phyloP scores from a whole-genome alignment of 2,113 vertebrate species.

The Manacus vitellinus region DNA sequence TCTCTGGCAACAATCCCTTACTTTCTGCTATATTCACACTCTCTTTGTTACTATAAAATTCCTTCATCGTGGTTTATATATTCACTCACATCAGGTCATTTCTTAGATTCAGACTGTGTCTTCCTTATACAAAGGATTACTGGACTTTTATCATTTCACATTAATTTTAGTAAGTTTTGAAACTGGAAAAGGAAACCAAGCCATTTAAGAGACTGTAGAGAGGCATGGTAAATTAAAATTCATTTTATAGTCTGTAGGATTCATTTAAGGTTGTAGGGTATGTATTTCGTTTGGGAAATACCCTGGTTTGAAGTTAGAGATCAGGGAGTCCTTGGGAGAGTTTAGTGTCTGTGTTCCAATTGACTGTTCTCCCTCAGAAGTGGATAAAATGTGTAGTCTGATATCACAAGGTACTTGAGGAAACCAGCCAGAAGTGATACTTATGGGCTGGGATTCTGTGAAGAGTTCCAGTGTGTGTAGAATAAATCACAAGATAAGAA shows the following conservation, averaged over 20 bases:
- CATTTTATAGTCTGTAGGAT: background rate
- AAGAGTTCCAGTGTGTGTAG: background rate
- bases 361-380: background rate
- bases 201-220: background rate
- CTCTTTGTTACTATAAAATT: conserved; percentile 65
- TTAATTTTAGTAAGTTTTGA: conserved; percentile 5
- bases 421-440: background rate
- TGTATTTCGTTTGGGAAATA: background rate
- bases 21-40: conserved; percentile 50
- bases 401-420: background rate
- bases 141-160: background rate
- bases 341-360: background rate
- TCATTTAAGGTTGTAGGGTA: background rate
- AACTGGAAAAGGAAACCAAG: conserved; percentile 5
- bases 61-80: conserved; percentile 39
- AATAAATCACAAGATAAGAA: background rate
- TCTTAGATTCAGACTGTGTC: background rate
- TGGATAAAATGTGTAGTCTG: background rate
- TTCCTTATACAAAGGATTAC: background rate
- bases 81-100: background rate
- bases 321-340: background rate
- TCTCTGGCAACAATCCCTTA: conserved; percentile 73
- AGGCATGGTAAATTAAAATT: background rate
- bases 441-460: background rate
- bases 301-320: background rate